Percentiles rank a stretch among this genome's conserved stretches.
phyloP scores from a whole-genome alignment of 2,888 invertebrate genomes.

The Harpalus rubripes region DNA sequence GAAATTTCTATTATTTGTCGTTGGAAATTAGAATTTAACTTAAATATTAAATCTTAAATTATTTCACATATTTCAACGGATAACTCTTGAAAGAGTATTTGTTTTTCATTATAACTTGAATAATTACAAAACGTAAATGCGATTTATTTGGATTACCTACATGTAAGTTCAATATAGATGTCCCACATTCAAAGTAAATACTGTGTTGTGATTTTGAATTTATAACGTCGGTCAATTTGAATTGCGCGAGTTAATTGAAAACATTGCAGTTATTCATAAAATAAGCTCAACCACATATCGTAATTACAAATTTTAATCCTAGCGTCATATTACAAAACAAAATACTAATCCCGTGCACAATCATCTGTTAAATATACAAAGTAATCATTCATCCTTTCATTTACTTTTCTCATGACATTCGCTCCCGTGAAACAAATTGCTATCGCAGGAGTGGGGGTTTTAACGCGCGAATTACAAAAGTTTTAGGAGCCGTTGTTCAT shows the following conservation, averaged over 20 bases:
- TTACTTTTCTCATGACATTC: constrained; percentile 24
- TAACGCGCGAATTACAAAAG: constrained; percentile 37
- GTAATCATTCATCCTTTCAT: constrained; percentile 20
- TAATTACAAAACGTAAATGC: background rate
- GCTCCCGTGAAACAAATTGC: constrained; percentile 27
- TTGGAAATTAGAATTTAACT: no score
- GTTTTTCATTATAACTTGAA: background rate
- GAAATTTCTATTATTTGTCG: no score
- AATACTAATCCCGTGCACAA: constrained; percentile 36
- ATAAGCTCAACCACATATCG: constrained; percentile 44
- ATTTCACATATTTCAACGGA: no score
- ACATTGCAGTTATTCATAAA: constrained; percentile 15
- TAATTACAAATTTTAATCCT: constrained; percentile 46
- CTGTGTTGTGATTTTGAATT: background rate
- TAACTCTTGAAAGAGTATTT: no score
- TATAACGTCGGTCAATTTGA: background rate
- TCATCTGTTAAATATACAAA: constrained; percentile 34
- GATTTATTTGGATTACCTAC: background rate
- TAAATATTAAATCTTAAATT: no score
- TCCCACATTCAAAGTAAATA: background rate
- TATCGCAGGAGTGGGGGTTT: constrained; percentile 17
- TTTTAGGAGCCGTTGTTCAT: constrained; percentile 32
- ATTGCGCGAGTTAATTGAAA: constrained; percentile 6
- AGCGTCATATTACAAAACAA: constrained; percentile 32
- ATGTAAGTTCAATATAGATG: background rate